Percentiles rank a stretch among this genome's conserved stretches.
phyloP scores from a whole-genome alignment of 2,888 invertebrate genomes.

The Drosophila sordidapex region DNA sequence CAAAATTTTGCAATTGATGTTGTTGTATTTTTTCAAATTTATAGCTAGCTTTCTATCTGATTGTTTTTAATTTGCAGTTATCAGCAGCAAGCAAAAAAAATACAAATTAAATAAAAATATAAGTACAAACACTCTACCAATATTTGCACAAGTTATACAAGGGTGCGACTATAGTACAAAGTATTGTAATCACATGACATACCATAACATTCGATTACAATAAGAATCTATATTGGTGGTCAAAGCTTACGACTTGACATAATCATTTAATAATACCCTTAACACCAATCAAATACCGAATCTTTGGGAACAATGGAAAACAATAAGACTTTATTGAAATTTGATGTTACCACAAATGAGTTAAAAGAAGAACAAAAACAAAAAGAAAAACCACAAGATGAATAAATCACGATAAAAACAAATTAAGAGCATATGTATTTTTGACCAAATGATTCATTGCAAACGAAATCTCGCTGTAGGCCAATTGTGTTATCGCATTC shows the following conservation, averaged over 20 bases:
- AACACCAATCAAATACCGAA: background rate
- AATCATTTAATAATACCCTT: background rate
- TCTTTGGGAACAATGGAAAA: background rate
- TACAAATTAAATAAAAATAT: conserved; percentile 3
- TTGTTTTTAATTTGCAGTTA: conserved; percentile 53
- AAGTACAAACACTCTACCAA: conserved; percentile 8
- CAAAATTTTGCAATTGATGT: conserved; percentile 5
- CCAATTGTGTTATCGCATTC: background rate
- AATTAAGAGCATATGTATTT: conserved; percentile 3
- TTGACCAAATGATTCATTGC: conserved; percentile 32
- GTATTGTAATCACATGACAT: conserved; percentile 42
- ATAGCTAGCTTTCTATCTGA: conserved; percentile 31
- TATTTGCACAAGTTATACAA: conserved; percentile 36
- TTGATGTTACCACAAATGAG: conserved; percentile 5
- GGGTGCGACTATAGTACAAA: conserved; percentile 6
- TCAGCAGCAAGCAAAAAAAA: conserved; percentile 27
- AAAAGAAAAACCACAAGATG: conserved; percentile 7
- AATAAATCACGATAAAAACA: conserved; percentile 5
- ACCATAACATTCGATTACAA: conserved; percentile 36
- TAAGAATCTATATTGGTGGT: background rate
- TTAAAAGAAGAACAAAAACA: background rate
- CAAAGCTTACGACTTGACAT: background rate
- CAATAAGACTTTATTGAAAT: background rate
- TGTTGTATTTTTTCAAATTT: conserved; percentile 46
- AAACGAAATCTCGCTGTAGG: background rate